Base-by-base conservation (phyloP, 2,888 invertebrate genomes). In the Hirtodrosophila trivittata region DNA sequence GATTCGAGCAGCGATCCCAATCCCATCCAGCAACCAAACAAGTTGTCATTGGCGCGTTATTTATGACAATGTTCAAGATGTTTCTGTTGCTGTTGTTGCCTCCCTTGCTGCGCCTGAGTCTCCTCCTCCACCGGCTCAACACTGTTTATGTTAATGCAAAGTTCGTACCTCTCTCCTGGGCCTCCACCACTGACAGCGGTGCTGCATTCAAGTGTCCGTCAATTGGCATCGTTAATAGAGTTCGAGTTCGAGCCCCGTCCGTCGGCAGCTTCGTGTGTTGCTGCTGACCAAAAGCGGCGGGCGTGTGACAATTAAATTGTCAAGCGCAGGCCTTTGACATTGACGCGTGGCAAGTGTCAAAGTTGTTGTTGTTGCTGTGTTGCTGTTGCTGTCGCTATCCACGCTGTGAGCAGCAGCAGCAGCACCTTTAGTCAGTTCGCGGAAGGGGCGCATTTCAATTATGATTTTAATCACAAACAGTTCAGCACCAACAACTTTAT, bases 271-370 rank as follows among this genome's bases (percentile, higher is more conserved):
- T 69, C 64, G 77, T 68, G 77, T 54, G 74, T 46, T 54, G 57
- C 32, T 26, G 32, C 26, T 80, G 77, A 69, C 82, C 86, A 83
- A 83, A 83, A 70, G 80, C 81, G 80, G 82, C 87, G 88, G 86
- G 86, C 86, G 87, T 81, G 88, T 87, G 87, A 87, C 87, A 87
- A 87, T 87, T 87, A 88, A 87, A 88, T 87, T 88, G 87, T 88
- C 73, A 86, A 71, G 75, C 52, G 57, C 63, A 67, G 78, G 77
- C 80, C 76, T 71, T 65, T 67, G 68, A 66, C 63, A 73, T 65
- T 59, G 76, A 71, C 75, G 86, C 86, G 84, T 74, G 85, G 86
- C 83, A 77, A 77, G 83, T 84, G 84, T 83, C 73, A 66, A 56
- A 52, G 46, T 49, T 47, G 46, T 49, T 58, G 52, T 55, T 66